Conservation (phyloP, 2,888 invertebrate genomes). For the Ischnus inquisitorius region DNA sequence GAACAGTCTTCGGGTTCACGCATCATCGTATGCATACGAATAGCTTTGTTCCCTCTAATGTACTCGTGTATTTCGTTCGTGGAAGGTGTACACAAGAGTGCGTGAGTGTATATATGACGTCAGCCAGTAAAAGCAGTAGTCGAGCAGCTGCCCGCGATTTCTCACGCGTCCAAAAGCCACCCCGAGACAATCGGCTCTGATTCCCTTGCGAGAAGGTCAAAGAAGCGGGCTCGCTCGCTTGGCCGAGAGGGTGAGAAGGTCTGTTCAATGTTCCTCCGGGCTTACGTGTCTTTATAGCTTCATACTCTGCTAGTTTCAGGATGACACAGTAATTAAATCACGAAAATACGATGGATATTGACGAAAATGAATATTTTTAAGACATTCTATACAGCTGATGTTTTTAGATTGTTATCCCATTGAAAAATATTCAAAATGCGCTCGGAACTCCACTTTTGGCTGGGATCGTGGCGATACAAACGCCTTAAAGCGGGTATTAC, state of each 20-base stretch:
- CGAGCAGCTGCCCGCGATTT: slow-evolving; percentile 83
- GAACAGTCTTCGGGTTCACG: slow-evolving; percentile 47
- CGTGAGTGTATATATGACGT: slow-evolving; percentile 70
- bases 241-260: slow-evolving; percentile 44
- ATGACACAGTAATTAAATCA: slow-evolving; percentile 30
- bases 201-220: slow-evolving; percentile 72
- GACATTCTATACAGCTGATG: no score
- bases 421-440: no score
- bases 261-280: neutral
- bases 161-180: slow-evolving; percentile 85
- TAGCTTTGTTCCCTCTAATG: slow-evolving; percentile 54
- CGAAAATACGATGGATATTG: slow-evolving; percentile 2
- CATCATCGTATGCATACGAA: slow-evolving; percentile 22
- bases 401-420: no score
- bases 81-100: slow-evolving; percentile 61
- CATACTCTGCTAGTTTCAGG: neutral
- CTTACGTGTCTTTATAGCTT: neutral
- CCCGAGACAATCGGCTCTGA: slow-evolving; percentile 84
- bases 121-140: slow-evolving; percentile 59
- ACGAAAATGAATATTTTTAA: no score
- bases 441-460: no score
- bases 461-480: no score
- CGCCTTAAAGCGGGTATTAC: no score
- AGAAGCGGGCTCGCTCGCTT: slow-evolving; percentile 53
- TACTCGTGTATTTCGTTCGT: slow-evolving; percentile 38